Conservation (phyloP, 2,797 vertebrate genomes). For the Scarus forsteni region DNA sequence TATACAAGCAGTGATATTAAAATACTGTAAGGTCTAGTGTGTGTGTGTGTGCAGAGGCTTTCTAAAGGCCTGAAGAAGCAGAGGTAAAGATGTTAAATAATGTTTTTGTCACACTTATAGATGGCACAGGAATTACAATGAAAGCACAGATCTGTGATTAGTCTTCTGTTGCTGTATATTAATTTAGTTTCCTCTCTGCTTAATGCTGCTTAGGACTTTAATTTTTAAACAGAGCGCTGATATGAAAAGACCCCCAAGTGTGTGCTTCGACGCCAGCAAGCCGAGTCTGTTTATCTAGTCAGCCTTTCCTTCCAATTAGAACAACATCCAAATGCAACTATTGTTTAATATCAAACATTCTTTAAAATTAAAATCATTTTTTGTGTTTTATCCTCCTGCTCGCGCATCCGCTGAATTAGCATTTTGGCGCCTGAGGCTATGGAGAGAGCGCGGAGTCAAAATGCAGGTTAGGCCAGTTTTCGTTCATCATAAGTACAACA, state of each 20-base stretch:
- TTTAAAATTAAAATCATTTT: conserved; percentile 70
- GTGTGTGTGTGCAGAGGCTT: conserved; percentile 25
- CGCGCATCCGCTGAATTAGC: conserved; percentile 49
- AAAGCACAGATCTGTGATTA: conserved; percentile 75
- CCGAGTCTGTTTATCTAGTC: conserved; percentile 77
- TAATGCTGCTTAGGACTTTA: conserved; percentile 62
- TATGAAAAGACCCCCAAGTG: conserved; percentile 75
- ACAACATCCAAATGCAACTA: conserved; percentile 78
- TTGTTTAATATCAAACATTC: conserved; percentile 76
- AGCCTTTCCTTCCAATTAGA: conserved; percentile 79
- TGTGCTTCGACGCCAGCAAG: conserved; percentile 49
- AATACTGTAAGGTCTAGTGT: conserved; percentile 60
- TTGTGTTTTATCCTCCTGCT: conserved; percentile 40
- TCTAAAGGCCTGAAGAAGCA: conserved; percentile 57
- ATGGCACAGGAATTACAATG: conserved; percentile 63
- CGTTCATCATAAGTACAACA: conserved; percentile 64
- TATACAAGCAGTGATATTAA: conserved; percentile 77
- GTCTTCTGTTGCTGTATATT: conserved; percentile 70
- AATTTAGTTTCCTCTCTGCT: conserved; percentile 64
- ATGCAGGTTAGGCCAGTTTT: conserved; percentile 68
- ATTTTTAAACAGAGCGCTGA: conserved; percentile 77
- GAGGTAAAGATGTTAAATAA: conserved; percentile 79
- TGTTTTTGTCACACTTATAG: conserved; percentile 74
- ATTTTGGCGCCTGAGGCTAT: conserved; percentile 49
- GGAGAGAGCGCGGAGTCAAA: conserved; percentile 58